Base-by-base conservation (phyloP, 2,113 vertebrate genomes). In the Eublepharis macularius region DNA sequence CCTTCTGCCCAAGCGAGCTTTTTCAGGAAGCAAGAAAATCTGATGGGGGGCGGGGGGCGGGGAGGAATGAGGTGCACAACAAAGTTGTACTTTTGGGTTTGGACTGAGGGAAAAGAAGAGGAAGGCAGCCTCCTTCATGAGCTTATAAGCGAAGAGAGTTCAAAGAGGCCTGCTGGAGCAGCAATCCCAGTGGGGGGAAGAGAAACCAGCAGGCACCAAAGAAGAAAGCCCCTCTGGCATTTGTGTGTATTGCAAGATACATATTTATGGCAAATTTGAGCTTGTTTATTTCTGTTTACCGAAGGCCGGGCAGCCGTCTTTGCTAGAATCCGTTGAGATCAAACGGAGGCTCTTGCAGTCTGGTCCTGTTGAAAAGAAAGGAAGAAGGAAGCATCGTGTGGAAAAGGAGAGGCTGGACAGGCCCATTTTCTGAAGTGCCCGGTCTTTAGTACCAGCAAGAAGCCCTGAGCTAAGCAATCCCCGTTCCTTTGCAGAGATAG, bases 381-480 rank as follows among this genome's bases (percentile, higher is more conserved):
- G 89, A 54, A 76, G 86, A 81, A 80, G 80, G 90, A 80, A 81
- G 90, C 78, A 83, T 92, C 90, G 85, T 83, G 76, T 76, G 36
- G 90, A 80, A 84, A 65, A 34, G 90, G 83, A 81, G 57, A 32
- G 32, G 77, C 75, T 66, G 80, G 32, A 65, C 74, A 75, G 14
- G 57, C 88, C 29, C 72, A 74, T 84, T 57, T 41, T 87, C 76
- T 90, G 77, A 43, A 69, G 51, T 47, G 51, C 47, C 47, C 54
- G 81, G 26, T 81, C 68, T 87, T 85, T 84, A 77, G 86, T 80
- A 89, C 36, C 85, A 83, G 72, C 51, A 47, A 51, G 57, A 73
- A 57, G 8, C 83, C 60, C 70, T 63, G 41, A 39, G 70, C 84
- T 82, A 29, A 69, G 68, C 84, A 91, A 72, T 69, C 69, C 78